Conservation (phyloP, 2,113 vertebrate species). For the Physeter macrocephalus region DNA sequence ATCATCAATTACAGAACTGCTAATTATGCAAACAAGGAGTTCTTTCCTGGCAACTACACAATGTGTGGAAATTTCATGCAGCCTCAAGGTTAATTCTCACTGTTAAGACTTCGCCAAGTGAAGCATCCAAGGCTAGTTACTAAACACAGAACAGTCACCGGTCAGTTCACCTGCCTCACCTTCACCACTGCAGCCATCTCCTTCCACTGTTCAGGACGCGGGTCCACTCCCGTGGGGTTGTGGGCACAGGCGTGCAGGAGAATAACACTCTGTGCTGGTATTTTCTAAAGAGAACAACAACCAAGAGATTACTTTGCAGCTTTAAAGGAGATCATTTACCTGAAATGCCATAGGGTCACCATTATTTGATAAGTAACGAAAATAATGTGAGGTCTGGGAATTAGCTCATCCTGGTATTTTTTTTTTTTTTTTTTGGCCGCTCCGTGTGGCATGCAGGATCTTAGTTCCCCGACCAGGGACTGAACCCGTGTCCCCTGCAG, state of each 20-base stretch:
- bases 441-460: neutral
- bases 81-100: neutral
- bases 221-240: constrained; percentile 98
- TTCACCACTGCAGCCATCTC: constrained; percentile 89
- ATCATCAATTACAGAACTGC: neutral
- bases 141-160: neutral
- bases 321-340: neutral
- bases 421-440: neutral
- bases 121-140: neutral
- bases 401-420: neutral
- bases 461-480: neutral
- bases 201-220: constrained; percentile 94
- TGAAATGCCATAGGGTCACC: neutral
- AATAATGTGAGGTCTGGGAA: neutral
- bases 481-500: neutral
- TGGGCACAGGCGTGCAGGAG: constrained; percentile 96
- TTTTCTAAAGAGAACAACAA: constrained; percentile 85
- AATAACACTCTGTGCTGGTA: constrained; percentile 93
- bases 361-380: neutral
- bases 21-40: neutral
- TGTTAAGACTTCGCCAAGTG: neutral
- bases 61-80: neutral
- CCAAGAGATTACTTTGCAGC: neutral
- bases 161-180: constrained; percentile 76
- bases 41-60: neutral